Base-by-base conservation (phyloP, 2,797 vertebrate species). In the Anomalospiza imberbis region DNA sequence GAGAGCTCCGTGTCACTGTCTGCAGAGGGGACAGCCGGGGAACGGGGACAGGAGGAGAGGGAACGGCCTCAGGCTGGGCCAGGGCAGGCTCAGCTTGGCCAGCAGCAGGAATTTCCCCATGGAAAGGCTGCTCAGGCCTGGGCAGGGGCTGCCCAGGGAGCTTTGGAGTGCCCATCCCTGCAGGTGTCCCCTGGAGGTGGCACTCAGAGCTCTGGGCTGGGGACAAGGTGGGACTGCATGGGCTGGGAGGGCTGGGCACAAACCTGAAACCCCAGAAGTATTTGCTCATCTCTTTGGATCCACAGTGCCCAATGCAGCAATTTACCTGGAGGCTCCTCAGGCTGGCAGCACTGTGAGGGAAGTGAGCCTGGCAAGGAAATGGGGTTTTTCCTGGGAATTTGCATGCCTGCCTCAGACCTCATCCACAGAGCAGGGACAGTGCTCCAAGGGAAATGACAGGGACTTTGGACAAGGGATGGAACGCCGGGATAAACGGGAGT, bases 401-500 rank as follows among this genome's bases (percentile, higher is more conserved):
- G 9, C 32, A 7, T 36, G 20, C 21, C 21, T 19, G 0, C n/a
- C 10, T 76, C n/a, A 48, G 7, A 21, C 25, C 17, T 60, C 61
- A 48, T 38, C 32, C 38, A 36, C 42, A 18, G 17, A 70, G 40
- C 29, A 7, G 3, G 11, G n/a, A 19, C 55, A 76, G 25, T 1
- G 0, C 40, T 21, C 20, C 73, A 40, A 6, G 48, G 31, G 42
- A 31, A 7, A 6, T 15, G 29, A 70, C 55, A 26, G 31, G 29
- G 34, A 47, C 55, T 70, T 6, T 4, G 65, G 34, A 10, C 17
- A 25, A 48, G 48, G 34, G 0, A 1, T 12, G 48, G 11, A 70
- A 7, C 1, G 55, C 2, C 25, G 31, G n/a, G 25, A 45, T 1
- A 22, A 1, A 28, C 7, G 24, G 44, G 63, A 85, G 17, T 25